Percentiles rank a stretch among this genome's conserved stretches.
Conservation (phyloP, 2,888 invertebrate genomes). For the Mycalesis mineus region DNA sequence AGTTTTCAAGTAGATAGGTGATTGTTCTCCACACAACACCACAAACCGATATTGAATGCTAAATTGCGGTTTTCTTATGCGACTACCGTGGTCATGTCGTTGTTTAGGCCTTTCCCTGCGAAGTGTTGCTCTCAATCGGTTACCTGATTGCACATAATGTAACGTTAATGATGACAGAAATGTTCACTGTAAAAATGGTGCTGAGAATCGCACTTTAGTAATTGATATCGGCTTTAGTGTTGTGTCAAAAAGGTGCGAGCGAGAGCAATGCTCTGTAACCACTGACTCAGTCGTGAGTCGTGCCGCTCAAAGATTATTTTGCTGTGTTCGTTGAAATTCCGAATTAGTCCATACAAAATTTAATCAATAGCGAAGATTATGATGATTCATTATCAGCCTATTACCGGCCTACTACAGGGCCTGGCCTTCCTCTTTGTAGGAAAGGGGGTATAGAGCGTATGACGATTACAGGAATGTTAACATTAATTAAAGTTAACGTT, state of each 20-base stretch:
- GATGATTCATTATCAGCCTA: too few species aligned
- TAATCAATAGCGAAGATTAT: too few species aligned
- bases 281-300: neutral
- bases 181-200: neutral
- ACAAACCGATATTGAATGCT: conserved; percentile 60
- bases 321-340: neutral
- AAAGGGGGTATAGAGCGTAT: too few species aligned
- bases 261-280: conserved; percentile 24
- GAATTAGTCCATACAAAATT: too few species aligned
- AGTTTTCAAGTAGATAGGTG: conserved; percentile 32
- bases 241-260: conserved; percentile 44
- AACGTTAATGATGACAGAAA: neutral
- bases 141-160: neutral
- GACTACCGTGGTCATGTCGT: conserved; percentile 62
- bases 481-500: too few species aligned
- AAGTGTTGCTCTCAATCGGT: conserved; percentile 65
- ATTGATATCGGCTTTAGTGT: conserved; percentile 62
- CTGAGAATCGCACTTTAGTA: conserved; percentile 5
- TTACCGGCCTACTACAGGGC: too few species aligned
- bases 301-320: neutral
- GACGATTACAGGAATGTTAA: too few species aligned
- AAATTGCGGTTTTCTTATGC: conserved; percentile 38
- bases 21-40: conserved; percentile 50
- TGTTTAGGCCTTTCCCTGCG: conserved; percentile 37
- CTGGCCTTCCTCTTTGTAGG: too few species aligned